Conservation (phyloP, 2,797 vertebrate genomes). For the Amblyopsis hoosieri region DNA sequence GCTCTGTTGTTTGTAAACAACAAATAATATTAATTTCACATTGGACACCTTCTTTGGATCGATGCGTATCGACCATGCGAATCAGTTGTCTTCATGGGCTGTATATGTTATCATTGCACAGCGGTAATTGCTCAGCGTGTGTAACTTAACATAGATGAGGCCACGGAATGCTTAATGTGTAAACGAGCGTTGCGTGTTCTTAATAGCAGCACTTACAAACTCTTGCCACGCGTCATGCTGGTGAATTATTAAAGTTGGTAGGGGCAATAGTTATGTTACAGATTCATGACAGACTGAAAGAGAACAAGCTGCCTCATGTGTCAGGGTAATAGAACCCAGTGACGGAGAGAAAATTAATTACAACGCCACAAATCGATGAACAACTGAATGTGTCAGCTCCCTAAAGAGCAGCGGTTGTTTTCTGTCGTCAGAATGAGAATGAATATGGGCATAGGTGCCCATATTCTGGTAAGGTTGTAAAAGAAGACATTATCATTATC, state of each 20-base stretch:
- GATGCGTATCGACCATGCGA: conserved; percentile 63
- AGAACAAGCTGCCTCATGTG: conserved; percentile 57
- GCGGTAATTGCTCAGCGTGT: conserved; percentile 57
- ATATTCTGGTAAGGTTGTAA: conserved; percentile 24
- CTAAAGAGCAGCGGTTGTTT: conserved; percentile 70
- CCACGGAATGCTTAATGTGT: conserved; percentile 42
- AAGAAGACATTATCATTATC: conserved; percentile 33
- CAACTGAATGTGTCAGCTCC: conserved; percentile 74
- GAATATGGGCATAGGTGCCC: conserved; percentile 35
- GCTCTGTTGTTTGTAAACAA: conserved; percentile 70
- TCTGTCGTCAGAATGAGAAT: conserved; percentile 56
- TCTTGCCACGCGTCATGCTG: background rate
- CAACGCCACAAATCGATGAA: conserved; percentile 76
- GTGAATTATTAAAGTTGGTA: background rate
- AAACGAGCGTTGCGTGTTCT: conserved; percentile 54
- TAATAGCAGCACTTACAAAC: conserved; percentile 24
- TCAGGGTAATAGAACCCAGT: conserved; percentile 67
- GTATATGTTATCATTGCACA: conserved; percentile 30
- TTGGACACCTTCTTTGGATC: conserved; percentile 67
- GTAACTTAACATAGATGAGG: conserved; percentile 24
- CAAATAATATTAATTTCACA: conserved; percentile 80
- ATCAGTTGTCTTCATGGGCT: conserved; percentile 65
- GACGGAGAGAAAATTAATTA: conserved; percentile 78
- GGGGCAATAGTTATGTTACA: conserved; percentile 37
- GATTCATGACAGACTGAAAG: conserved; percentile 63